Evolutionary conservation across 1,140 invertebrate species (phyloP), one percentile per base, ranked within the genome.

Genomic region (Spodoptera frugiperda): DNA sequence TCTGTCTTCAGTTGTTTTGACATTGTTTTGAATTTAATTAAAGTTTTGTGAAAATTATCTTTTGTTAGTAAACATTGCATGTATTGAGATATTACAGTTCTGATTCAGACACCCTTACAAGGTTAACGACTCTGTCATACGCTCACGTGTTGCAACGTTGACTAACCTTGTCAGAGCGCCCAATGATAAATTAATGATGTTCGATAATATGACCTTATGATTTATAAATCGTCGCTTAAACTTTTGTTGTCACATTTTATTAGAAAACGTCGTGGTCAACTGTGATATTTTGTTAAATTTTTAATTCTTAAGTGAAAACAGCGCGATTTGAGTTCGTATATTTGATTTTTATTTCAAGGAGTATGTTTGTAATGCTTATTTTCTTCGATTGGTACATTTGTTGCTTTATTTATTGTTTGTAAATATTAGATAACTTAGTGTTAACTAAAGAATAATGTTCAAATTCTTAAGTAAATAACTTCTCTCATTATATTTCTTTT

Each of bases 271-370:
- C 91, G 91, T 93, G 88, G 91, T 91, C 88, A 91, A 89, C 92
- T 94, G 92, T 94, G 92, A 94, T 94, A 94, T 94, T 94, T 93
- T 92, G 90, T 94, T 94, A 92, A 93, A 93, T 89, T 73, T 39
- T 89, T 93, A 89, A 91, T 93, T 93, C 85, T 87, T 91, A 91
- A 90, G 87, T 85, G 86, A 85, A 83, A 65, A 86, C 83, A 86
- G 78, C 77, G 77, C 72, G 74, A 86, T 84, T 88, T 86, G 79
- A 81, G 83, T 86, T 90, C 83, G 73, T 80, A 83, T 82, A 82
- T 78, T 82, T 84, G 82, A 82, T 81, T 82, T 9, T 75, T 75
- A 75, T 39, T 63, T 84, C 78, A 77, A 73, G 63, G 49, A 78
- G 81, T 84, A 83, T 87, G 82, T 84, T 82, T 88, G 82, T 81